Evolutionary conservation across 2,888 invertebrate genomes (phyloP).

Genomic region (Andrena praecox): DNA sequence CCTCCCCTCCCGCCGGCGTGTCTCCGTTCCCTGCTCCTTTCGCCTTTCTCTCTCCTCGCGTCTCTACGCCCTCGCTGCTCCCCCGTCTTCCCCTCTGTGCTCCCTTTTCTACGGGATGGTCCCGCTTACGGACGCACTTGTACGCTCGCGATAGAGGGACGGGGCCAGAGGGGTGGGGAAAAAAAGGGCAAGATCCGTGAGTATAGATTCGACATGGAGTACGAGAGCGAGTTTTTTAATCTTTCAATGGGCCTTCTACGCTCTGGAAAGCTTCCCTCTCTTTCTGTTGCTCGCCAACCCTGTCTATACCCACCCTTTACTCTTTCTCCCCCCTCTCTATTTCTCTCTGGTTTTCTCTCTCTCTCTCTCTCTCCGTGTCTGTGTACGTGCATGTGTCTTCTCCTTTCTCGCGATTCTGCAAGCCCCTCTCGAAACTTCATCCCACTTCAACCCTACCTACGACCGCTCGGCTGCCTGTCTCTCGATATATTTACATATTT

Average conservation of each 20-base stretch:
- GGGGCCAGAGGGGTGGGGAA: not conserved
- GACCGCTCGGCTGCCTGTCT: conserved; percentile 67
- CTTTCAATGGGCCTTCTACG: conserved; percentile 77
- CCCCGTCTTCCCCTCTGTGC: conserved; percentile 10
- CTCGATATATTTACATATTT: conserved; percentile 81
- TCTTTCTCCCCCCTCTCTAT: not conserved
- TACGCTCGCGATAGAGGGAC: conserved; percentile 24
- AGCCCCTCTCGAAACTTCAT: conserved; percentile 71
- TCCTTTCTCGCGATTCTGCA: conserved; percentile 58
- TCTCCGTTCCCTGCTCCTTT: conserved; percentile 38
- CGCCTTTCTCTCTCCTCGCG: conserved; percentile 15
- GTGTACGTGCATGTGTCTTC: conserved; percentile 1
- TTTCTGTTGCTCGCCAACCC: conserved; percentile 17
- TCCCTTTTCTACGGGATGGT: conserved; percentile 61
- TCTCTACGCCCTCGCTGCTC: not conserved
- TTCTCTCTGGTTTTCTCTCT: conserved; percentile 25
- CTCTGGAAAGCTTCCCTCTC: conserved; percentile 60
- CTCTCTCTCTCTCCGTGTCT: conserved; percentile 21
- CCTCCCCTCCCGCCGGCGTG: conserved; percentile 17
- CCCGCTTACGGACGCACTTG: conserved; percentile 68
- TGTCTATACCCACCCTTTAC: conserved; percentile 7
- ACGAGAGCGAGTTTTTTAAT: conserved; percentile 77
- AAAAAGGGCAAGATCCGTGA: conserved; percentile 49
- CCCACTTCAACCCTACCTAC: conserved; percentile 67
- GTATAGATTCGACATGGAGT: conserved; percentile 73